These are phyloP conservation scores for Stictocephala bisonia DNA, from an alignment of 2,888 invertebrate genomes.

Conservation along the genomic window DNA sequence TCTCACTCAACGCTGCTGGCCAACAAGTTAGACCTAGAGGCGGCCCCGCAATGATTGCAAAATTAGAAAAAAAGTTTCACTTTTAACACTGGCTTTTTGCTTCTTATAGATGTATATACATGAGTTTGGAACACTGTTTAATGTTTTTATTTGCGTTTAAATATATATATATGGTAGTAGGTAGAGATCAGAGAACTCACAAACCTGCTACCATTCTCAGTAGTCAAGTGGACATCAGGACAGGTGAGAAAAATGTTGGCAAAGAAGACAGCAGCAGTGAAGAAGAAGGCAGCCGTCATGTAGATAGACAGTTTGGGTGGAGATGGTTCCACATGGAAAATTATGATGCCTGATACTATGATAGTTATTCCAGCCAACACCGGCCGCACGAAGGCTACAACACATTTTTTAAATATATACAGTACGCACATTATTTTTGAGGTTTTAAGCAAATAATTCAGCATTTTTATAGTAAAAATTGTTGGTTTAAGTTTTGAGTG, in stretches of 20 bases:
- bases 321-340: slow-evolving; percentile 67
- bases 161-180: not conserved
- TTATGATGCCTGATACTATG: slow-evolving; percentile 68
- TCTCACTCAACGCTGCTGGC: too few relatives aligned
- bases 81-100: too few relatives aligned
- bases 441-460: too few relatives aligned
- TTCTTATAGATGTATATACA: not conserved
- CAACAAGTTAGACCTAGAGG: too few relatives aligned
- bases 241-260: slow-evolving; percentile 66
- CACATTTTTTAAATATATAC: not conserved
- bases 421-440: too few relatives aligned
- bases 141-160: not conserved
- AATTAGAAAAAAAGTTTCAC: too few relatives aligned
- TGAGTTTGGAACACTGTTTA: not conserved
- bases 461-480: too few relatives aligned
- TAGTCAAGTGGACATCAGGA: slow-evolving; percentile 66
- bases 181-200: not conserved
- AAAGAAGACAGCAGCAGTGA: slow-evolving; percentile 66
- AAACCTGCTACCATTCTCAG: slow-evolving; percentile 61
- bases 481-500: too few relatives aligned
- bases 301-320: slow-evolving; percentile 67
- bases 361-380: slow-evolving; percentile 68
- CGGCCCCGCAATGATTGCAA: too few relatives aligned
- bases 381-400: slow-evolving; percentile 68
- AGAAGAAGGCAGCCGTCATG: slow-evolving; percentile 65